A percentile compares a stretch with the other conserved stretches of the same genome.
Evolutionary conservation across 2,888 invertebrate genomes (phyloP).

Genomic region (Clunio marinus): DNA sequence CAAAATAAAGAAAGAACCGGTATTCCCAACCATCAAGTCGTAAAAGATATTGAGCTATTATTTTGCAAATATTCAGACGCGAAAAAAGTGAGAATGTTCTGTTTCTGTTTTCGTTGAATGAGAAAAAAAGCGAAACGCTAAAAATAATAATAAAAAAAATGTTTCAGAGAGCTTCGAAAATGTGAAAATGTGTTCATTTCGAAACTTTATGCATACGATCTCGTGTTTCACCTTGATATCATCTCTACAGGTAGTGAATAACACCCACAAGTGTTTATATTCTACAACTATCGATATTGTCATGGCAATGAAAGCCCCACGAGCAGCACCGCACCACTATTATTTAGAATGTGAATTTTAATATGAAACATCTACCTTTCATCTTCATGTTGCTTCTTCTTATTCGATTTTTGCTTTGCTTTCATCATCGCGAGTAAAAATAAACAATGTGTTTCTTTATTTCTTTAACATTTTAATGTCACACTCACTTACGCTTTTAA

Average conservation of each 20-base stretch:
- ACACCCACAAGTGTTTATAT: not conserved
- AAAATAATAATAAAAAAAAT: no score
- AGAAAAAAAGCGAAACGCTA: not conserved
- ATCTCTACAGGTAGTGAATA: not conserved
- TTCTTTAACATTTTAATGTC: no score
- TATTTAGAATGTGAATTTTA: no score
- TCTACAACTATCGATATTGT: no score
- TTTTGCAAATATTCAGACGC: not conserved
- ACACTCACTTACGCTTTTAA: no score
- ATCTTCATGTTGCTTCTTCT: no score
- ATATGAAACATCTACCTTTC: no score
- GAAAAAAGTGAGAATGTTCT: not conserved
- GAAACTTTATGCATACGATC: not conserved
- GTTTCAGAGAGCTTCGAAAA: not conserved
- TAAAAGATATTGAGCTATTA: not conserved
- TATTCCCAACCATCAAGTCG: not conserved
- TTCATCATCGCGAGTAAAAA: no score
- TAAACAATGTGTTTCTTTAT: no score
- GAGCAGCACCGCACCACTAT: no score
- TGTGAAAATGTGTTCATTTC: not conserved
- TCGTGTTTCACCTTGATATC: slow-evolving; percentile 8
- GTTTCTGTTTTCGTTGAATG: no score
- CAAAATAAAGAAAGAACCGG: not conserved
- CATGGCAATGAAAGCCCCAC: not conserved
- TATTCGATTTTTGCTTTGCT: no score